Evolutionary conservation across 2,888 invertebrate species (phyloP).

Genomic region (Xylota segnis): DNA sequence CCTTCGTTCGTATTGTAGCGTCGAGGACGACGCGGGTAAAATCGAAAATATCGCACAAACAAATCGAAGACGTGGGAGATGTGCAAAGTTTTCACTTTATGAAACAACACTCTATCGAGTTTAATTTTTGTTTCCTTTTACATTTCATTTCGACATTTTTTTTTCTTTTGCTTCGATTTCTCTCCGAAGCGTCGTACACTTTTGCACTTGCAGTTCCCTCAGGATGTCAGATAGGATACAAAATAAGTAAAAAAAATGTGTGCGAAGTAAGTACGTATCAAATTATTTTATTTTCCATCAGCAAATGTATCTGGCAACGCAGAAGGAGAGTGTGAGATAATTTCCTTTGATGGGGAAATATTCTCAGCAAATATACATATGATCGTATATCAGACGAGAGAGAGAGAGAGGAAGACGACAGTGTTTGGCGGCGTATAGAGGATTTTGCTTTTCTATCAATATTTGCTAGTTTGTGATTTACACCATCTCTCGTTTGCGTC

Average conservation of each 20-base stretch:
- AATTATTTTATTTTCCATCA: slow-evolving; percentile 65
- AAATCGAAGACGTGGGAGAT: slow-evolving; percentile 51
- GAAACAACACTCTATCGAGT: slow-evolving; percentile 58
- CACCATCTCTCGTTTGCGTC: slow-evolving; percentile 1
- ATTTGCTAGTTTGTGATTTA: slow-evolving; percentile 66
- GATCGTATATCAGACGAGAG: slow-evolving; percentile 49
- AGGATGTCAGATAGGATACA: slow-evolving; percentile 37
- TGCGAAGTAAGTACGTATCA: slow-evolving; percentile 54
- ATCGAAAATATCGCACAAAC: slow-evolving; percentile 55
- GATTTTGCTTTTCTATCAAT: slow-evolving; percentile 46
- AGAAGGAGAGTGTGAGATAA: slow-evolving; percentile 5
- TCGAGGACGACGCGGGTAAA: slow-evolving; percentile 23
- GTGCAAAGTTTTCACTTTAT: slow-evolving; percentile 59
- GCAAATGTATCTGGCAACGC: slow-evolving; percentile 23
- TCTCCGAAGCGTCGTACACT: no score
- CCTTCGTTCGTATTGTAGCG: background rate
- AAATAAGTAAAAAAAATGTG: slow-evolving; percentile 18
- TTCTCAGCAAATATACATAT: slow-evolving; percentile 53
- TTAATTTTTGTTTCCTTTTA: slow-evolving; percentile 56
- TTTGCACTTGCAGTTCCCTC: slow-evolving; percentile 3
- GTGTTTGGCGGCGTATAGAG: background rate
- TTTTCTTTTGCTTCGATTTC: background rate
- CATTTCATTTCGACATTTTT: slow-evolving; percentile 26
- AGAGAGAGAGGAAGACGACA: no score
- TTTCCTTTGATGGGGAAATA: slow-evolving; percentile 53